A percentile compares a stretch with the other conserved stretches of the same genome.
Evolutionary conservation across 2,888 invertebrate species (phyloP).

Genomic region (Lydus trimaculatus): DNA sequence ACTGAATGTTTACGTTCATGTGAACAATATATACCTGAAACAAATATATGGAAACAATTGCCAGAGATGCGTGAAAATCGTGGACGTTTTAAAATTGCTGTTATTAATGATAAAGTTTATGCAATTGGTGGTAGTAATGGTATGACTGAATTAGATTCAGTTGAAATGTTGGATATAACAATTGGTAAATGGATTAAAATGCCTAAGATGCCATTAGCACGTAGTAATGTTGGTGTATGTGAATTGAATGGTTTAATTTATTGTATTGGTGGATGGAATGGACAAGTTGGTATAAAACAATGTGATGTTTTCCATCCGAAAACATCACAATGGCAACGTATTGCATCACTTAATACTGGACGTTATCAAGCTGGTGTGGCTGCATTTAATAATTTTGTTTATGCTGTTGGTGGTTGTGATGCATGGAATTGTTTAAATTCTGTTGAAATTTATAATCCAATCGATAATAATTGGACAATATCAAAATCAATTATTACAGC

Average conservation of each 20-base stretch:
- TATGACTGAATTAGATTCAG: conserved; percentile 77
- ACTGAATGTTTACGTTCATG: conserved; percentile 80
- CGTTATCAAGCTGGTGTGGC: conserved; percentile 83
- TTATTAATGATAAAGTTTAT: conserved; percentile 73
- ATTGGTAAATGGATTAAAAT: conserved; percentile 58
- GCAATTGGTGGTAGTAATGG: conserved; percentile 87
- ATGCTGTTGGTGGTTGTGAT: conserved; percentile 87
- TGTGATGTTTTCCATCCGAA: conserved; percentile 76
- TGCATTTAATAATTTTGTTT: conserved; percentile 71
- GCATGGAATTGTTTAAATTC: conserved; percentile 84
- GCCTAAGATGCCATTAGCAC: conserved; percentile 67
- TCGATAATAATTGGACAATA: conserved; percentile 66
- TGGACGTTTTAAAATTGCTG: conserved; percentile 81
- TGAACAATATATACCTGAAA: conserved; percentile 75
- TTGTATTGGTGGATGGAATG: conserved; percentile 83
- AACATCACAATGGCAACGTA: conserved; percentile 70
- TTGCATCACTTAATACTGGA: conserved; percentile 73
- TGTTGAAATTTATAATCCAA: conserved; percentile 73
- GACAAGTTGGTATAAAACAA: conserved; percentile 72
- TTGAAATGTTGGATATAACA: conserved; percentile 68
- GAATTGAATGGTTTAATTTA: conserved; percentile 71
- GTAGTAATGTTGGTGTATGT: conserved; percentile 76
- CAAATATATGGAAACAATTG: conserved; percentile 73
- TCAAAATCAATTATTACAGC: conserved; percentile 72
- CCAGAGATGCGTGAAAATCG: conserved; percentile 77